These are phyloP conservation scores for Semotilus atromaculatus DNA, from an alignment of 2,797 vertebrate species.

Conservation along the genomic window DNA sequence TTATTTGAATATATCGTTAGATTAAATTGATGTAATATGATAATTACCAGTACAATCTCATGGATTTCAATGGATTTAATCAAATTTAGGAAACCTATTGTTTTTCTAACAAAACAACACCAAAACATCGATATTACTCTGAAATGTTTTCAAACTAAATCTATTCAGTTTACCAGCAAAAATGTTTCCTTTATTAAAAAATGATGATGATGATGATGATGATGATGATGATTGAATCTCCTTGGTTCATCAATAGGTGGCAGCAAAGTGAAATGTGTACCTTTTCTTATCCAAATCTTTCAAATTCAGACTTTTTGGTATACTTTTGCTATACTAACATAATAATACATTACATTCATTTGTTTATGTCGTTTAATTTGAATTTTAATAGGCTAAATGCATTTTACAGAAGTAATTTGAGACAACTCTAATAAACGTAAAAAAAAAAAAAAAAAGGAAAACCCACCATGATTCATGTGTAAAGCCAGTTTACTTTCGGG, in stretches of 20 bases:
- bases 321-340: not conserved
- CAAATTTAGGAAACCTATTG: too few relatives aligned
- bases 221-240: too few relatives aligned
- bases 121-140: not conserved
- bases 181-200: not conserved
- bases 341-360: not conserved
- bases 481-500: not conserved
- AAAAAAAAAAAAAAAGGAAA: not conserved
- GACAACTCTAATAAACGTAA: not conserved
- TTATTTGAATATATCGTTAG: not conserved
- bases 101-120: not conserved
- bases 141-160: not conserved
- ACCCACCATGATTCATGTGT: not conserved
- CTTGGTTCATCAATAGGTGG: not conserved
- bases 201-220: not conserved
- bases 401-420: not conserved
- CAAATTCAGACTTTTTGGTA: not conserved
- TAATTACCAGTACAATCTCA: too few relatives aligned
- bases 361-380: not conserved
- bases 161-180: not conserved
- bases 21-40: not conserved
- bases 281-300: not conserved
- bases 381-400: not conserved
- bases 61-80: too few relatives aligned
- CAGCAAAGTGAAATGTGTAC: not conserved